Base-by-base conservation (phyloP, 2,797 vertebrate species). In the Cephalopachus bancanus region DNA sequence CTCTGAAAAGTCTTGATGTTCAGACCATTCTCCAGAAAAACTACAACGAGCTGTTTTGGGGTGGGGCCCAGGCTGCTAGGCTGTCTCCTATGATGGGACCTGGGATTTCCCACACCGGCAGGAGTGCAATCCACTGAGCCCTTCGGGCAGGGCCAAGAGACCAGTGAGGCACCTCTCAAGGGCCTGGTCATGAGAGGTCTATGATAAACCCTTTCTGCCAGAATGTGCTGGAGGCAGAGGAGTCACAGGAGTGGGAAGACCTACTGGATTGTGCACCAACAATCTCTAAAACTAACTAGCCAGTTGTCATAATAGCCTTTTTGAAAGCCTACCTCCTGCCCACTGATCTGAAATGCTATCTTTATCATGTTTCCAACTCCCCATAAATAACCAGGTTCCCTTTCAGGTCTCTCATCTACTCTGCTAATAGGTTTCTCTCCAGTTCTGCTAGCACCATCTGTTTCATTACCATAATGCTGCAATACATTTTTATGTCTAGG, bases 401-500 rank as follows among this genome's bases (percentile, higher is more conserved):
- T 89, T 57, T 80, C 81, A 16, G 53, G 28, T 65, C 71, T 84
- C 72, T 93, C 57, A 80, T 90, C 64, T 75, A 59, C 37, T 76
- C 78, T 51, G 3, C 84, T 90, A 75, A 81, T 37, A 75, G 37
- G 59, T 86, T 88, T 93, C 93, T 94, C 83, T 91, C 64, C 51
- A 11, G 17, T 69, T 64, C 81, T 44, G 88, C 86, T 74, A 95
- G 78, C 37, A 95, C 91, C 95, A 95, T 93, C 55, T 83, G 55
- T 89, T 95, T 95, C 72, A 90, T 92, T 91, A 94, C 59, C 67
- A 57, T 64, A 60, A 22, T 2, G 26, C 1, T 8, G 0, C 62
- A 81, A 93, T 76, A 88, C n/a, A 92, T 64, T 96, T 83, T 96
- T 67, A 76, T 84, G 87, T 71, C 67, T 95, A 97, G 53, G 81